Evolutionary conservation across 1,140 invertebrate genomes (phyloP), one percentile per base, ranked within the genome.

Genomic region (Nautilus pompilius): DNA sequence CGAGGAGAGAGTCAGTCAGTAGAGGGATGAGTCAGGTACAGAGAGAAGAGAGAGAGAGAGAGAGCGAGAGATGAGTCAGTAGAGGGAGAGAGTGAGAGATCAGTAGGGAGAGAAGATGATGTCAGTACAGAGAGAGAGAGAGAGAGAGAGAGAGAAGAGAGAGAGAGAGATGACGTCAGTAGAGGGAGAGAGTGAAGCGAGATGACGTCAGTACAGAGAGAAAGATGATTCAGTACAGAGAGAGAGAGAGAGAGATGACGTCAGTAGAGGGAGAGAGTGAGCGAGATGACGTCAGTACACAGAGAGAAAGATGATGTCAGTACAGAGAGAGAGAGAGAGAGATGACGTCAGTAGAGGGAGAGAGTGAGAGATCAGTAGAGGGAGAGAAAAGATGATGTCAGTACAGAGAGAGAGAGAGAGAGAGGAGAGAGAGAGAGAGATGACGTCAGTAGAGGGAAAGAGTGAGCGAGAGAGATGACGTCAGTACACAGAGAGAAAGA

Each of bases 281-380:
- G 46, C 17, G 20, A 20, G 20, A 20, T 17, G 20, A 20, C 6
- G 20, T n/a, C n/a, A 20, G 20, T 8, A 20, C 6, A 20, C 0
- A 49, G 46, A 49, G 46, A 20, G 46, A 49, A 24, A 49, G 46
- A 49, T n/a, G n/a, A n/a, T n/a, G n/a, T n/a, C n/a, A n/a, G n/a
- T n/a, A n/a, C 6, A 49, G 46, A 49, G 46, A 49, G 46, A 49
- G 46, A 49, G 46, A 49, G 20, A 20, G 20, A 1, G 46, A 20
- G 20, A 20, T 8, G 20, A 20, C 6, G 24, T 0, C 6, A 20
- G 20, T 17, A 49, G 46, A 49, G 46, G 24, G 20, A 49, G 46
- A 49, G 46, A 49, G 46, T 20, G 46, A 49, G 46, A 49, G 20
- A 49, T 8, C 8, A n/a, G n/a, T 8, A 41, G 36, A 41, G 36